phyloP scores from a whole-genome alignment of 2,113 vertebrate species.

The Rafetus swinhoei region DNA sequence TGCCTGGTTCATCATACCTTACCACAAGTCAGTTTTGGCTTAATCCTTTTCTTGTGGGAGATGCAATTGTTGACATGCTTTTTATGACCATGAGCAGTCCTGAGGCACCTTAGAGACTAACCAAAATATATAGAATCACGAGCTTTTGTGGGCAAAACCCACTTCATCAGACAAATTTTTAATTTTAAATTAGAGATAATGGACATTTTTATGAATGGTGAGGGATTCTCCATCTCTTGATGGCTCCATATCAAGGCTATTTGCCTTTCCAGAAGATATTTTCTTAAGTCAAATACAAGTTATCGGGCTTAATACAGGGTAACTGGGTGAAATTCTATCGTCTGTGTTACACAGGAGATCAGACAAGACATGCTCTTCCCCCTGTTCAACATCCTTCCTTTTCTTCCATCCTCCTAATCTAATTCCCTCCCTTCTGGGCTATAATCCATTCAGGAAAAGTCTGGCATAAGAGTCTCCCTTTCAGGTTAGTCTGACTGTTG shows the following conservation, averaged over 20 bases:
- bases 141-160: fast-evolving
- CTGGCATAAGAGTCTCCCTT: background rate
- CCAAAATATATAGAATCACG: too few species aligned
- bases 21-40: fast-evolving
- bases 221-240: background rate
- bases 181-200: background rate
- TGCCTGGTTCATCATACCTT: background rate
- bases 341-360: background rate
- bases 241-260: background rate
- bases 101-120: too few species aligned
- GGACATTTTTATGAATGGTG: background rate
- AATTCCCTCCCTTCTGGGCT: background rate
- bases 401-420: background rate
- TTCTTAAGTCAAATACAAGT: background rate
- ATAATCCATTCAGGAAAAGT: background rate
- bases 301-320: background rate
- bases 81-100: background rate
- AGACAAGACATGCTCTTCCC: background rate
- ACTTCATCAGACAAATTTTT: too few species aligned
- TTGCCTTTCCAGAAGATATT: background rate
- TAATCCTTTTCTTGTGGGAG: background rate
- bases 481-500: background rate
- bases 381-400: background rate
- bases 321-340: background rate
- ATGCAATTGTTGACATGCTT: background rate